Evolutionary conservation across 1,140 invertebrate genomes (phyloP).

Genomic region (Cydia strobilella): DNA sequence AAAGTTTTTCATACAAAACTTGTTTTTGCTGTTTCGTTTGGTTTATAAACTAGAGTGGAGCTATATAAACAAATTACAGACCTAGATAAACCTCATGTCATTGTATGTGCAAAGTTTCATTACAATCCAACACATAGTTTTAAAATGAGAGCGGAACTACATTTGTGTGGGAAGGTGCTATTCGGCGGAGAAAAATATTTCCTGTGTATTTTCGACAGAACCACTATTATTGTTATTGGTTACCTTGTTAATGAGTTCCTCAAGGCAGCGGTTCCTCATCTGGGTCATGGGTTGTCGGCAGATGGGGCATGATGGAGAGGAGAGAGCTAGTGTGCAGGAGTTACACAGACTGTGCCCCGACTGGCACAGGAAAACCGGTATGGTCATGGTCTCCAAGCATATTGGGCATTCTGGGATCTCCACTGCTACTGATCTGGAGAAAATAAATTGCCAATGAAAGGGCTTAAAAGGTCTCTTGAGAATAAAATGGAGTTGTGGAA

Average conservation of each 20-base stretch:
- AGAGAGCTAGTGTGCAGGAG: conserved; percentile 83
- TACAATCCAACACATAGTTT: no score
- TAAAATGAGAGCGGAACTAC: no score
- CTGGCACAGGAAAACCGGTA: conserved; percentile 87
- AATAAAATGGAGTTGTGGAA: no score
- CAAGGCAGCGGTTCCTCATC: conserved; percentile 87
- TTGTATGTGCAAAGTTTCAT: no score
- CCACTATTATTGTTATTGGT: conserved; percentile 1
- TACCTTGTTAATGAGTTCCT: conserved; percentile 81
- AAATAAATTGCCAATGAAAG: background rate
- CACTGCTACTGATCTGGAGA: conserved; percentile 34
- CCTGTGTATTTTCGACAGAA: background rate
- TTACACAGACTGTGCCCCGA: conserved; percentile 89
- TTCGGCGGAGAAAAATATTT: no score
- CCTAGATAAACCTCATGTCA: no score
- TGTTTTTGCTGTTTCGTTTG: no score
- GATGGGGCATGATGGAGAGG: conserved; percentile 84
- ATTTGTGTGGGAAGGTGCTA: no score
- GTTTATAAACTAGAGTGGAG: no score
- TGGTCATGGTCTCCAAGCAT: conserved; percentile 88
- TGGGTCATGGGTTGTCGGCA: conserved; percentile 86
- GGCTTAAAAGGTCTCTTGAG: no score
- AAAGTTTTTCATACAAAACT: no score
- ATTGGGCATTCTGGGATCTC: conserved; percentile 86
- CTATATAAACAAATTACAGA: no score